Evolutionary conservation across 2,797 vertebrate species (phyloP).

Genomic region (Parambassis ranga): DNA sequence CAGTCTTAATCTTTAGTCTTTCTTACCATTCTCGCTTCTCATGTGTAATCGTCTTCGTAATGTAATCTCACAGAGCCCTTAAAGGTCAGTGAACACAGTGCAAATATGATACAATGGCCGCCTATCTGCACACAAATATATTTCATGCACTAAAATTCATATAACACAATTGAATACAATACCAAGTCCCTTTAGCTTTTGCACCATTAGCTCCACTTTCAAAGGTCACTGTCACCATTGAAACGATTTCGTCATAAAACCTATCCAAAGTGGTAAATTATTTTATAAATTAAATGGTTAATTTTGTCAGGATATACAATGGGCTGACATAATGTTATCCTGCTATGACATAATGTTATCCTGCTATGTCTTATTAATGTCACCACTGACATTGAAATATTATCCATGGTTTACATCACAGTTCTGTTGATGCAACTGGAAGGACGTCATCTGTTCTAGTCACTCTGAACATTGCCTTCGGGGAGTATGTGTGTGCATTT

Average conservation of each 20-base stretch:
- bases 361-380: slow-evolving; percentile 36
- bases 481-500: neutral
- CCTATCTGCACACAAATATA: slow-evolving; percentile 7
- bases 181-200: neutral
- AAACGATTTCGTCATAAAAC: too few relatives aligned
- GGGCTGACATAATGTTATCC: too few relatives aligned
- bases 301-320: too few relatives aligned
- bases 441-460: neutral
- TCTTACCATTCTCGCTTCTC: neutral
- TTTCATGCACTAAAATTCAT: slow-evolving; percentile 1
- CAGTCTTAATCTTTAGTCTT: slow-evolving; percentile 39
- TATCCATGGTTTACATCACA: neutral
- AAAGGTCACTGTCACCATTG: slow-evolving; percentile 50
- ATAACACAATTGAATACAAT: neutral
- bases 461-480: neutral
- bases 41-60: slow-evolving; percentile 40
- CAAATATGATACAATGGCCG: slow-evolving; percentile 25
- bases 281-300: too few relatives aligned
- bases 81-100: slow-evolving; percentile 47
- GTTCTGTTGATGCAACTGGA: neutral
- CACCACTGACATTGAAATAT: slow-evolving; percentile 1
- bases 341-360: neutral
- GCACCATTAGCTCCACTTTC: neutral
- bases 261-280: too few relatives aligned
- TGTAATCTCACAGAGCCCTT: slow-evolving; percentile 2